Conservation (phyloP, 2,797 vertebrate genomes). For the Enteromius thamalakanensis region DNA sequence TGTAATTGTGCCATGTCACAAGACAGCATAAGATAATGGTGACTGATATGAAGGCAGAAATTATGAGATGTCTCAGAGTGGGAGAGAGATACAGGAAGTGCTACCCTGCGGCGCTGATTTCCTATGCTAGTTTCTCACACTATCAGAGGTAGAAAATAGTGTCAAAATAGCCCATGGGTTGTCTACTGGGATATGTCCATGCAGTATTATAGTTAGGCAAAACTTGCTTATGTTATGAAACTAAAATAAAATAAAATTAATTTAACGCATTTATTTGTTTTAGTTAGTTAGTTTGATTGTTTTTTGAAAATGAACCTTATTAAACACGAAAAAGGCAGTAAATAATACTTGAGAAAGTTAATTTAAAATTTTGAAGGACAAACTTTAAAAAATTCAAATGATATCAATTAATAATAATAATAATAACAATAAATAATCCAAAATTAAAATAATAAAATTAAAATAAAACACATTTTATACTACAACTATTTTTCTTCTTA, state of each 20-base stretch:
- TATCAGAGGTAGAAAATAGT: constrained; percentile 39
- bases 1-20: constrained; percentile 59
- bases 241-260: not conserved
- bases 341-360: not conserved
- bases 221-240: not conserved
- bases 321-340: not conserved
- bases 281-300: too few relatives aligned
- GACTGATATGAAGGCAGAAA: constrained; percentile 50
- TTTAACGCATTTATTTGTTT: not conserved
- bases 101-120: constrained; percentile 62
- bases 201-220: constrained; percentile 3
- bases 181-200: constrained; percentile 2
- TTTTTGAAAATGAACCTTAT: not conserved
- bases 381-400: not conserved
- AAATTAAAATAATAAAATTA: too few relatives aligned
- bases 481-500: too few relatives aligned
- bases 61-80: constrained; percentile 17
- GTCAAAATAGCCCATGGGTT: constrained; percentile 39
- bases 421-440: too few relatives aligned
- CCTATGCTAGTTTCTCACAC: constrained; percentile 28
- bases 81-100: constrained; percentile 63
- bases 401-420: not conserved
- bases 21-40: constrained; percentile 59
- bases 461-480: not conserved
- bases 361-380: too few relatives aligned